phyloP scores from a whole-genome alignment of 2,797 vertebrate genomes.

The Mareca strepera region DNA sequence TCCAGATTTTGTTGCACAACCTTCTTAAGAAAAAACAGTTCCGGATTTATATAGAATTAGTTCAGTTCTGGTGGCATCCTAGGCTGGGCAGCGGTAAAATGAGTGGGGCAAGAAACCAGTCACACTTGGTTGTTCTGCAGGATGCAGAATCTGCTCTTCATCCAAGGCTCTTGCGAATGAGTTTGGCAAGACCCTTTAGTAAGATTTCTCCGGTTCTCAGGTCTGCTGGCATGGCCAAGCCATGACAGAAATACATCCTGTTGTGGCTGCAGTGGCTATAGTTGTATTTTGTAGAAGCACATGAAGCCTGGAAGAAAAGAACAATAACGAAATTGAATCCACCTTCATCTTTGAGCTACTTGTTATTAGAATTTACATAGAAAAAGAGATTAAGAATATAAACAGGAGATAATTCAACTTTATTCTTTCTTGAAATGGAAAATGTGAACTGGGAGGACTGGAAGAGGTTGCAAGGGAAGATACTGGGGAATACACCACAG shows the following conservation, averaged over 20 bases:
- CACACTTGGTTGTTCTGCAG: neutral
- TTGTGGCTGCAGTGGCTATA: neutral
- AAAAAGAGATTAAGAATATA: neutral
- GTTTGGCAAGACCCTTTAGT: neutral
- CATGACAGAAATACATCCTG: neutral
- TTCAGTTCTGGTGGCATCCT: neutral
- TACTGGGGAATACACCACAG: neutral
- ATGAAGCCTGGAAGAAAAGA: neutral
- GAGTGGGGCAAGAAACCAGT: neutral
- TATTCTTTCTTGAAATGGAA: neutral
- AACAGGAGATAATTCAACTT: neutral
- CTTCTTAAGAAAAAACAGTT: neutral
- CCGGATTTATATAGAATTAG: neutral
- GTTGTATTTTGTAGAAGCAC: neutral
- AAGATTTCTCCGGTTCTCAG: neutral
- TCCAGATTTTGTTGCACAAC: neutral
- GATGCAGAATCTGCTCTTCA: neutral
- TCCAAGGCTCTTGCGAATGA: accelerated
- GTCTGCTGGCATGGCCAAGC: neutral
- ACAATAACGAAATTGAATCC: neutral
- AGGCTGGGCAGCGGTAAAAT: neutral
- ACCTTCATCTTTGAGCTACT: neutral
- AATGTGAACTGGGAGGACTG: neutral
- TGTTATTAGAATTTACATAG: neutral
- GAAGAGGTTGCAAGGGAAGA: neutral